These are phyloP conservation scores for Sinocyclocheilus grahami DNA, from an alignment of 2,113 vertebrate species.

Conservation along the genomic window DNA sequence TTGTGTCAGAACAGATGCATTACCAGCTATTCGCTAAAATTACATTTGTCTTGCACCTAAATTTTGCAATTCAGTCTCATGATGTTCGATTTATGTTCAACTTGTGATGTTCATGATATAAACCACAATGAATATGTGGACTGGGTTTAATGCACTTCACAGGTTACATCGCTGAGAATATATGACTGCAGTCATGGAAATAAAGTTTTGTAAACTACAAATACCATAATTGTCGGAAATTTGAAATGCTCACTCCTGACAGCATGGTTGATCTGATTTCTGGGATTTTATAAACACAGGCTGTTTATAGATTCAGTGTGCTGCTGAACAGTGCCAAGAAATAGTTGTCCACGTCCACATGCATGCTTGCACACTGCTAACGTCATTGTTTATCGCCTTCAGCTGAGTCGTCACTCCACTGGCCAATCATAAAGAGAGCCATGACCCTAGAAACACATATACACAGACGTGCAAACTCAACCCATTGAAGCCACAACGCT, in stretches of 20 bases:
- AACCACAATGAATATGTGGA: neutral
- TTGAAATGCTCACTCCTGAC: neutral
- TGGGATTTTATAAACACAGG: conserved; percentile 20
- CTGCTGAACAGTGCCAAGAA: conserved; percentile 42
- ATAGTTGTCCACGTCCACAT: conserved; percentile 35
- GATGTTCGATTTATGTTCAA: too few species aligned
- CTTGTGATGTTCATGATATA: neutral
- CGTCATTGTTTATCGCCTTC: neutral
- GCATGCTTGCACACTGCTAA: neutral
- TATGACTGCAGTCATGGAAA: neutral
- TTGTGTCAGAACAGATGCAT: too few species aligned
- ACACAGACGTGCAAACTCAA: conserved; percentile 4
- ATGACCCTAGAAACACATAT: neutral
- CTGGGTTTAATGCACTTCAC: neutral
- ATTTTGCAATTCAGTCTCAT: too few species aligned
- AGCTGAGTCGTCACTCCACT: neutral
- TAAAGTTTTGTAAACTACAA: neutral
- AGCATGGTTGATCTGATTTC: neutral
- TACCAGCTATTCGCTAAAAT: too few species aligned
- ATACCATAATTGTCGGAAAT: conserved; percentile 14
- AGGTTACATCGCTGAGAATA: neutral
- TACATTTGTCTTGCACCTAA: too few species aligned
- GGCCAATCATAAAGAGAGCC: neutral
- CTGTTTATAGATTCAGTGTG: conserved; percentile 42
- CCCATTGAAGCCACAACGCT: neutral